A percentile compares a stretch with the other conserved stretches of the same genome.
Conservation (phyloP, 1,140 invertebrate species). For the Stegodyphus mimosarum region DNA sequence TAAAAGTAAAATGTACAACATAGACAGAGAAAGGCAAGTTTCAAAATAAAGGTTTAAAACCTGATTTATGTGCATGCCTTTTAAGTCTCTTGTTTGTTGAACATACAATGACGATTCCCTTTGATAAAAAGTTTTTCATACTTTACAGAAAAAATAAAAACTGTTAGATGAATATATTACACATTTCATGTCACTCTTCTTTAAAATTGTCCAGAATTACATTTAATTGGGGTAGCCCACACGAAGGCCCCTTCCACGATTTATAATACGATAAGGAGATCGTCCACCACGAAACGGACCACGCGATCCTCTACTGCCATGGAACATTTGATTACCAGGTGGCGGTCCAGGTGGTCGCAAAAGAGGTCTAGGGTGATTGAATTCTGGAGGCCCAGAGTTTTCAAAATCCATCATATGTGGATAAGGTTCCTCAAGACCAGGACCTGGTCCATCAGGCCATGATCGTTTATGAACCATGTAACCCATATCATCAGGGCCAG, state of each 20-base stretch:
- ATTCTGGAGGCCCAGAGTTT: slow-evolving; percentile 13
- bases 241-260: slow-evolving; percentile 30
- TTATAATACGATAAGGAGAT: slow-evolving; percentile 37
- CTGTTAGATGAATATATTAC: slow-evolving; percentile 35
- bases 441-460: slow-evolving; percentile 23
- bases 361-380: not conserved
- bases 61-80: too few relatives aligned
- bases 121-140: slow-evolving; percentile 18
- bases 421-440: slow-evolving; percentile 13
- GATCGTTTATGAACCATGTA: slow-evolving; percentile 23
- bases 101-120: too few relatives aligned
- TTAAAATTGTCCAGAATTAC: not conserved
- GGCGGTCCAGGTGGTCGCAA: not conserved
- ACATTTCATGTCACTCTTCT: slow-evolving; percentile 4
- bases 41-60: too few relatives aligned
- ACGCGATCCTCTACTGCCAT: slow-evolving; percentile 19
- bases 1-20: too few relatives aligned
- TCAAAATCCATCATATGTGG: slow-evolving; percentile 28
- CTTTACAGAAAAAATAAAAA: slow-evolving; percentile 36
- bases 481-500: not conserved
- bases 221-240: slow-evolving; percentile 23
- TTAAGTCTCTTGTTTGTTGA: too few relatives aligned
- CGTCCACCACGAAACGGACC: slow-evolving; percentile 27
- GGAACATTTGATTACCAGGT: not conserved
- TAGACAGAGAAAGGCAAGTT: too few relatives aligned